Conservation (phyloP, 2,797 vertebrate species). For the Molossus alvarezi region DNA sequence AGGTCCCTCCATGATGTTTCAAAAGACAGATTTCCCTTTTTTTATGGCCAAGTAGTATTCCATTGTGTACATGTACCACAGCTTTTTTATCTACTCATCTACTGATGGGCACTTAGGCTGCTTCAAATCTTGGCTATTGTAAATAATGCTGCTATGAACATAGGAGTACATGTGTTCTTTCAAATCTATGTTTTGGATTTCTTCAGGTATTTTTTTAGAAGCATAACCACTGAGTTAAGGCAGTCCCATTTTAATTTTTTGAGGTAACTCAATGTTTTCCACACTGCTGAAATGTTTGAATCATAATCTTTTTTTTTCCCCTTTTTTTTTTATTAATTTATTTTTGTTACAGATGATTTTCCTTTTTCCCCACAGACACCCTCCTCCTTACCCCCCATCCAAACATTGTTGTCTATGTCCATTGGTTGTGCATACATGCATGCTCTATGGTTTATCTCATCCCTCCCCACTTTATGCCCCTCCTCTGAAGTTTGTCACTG, state of each 20-base stretch:
- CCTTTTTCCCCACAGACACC: too few species aligned
- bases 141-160: not conserved
- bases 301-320: not conserved
- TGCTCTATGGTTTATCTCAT: too few species aligned
- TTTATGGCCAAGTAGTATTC: not conserved
- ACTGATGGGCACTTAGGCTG: not conserved
- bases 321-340: too few species aligned
- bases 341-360: too few species aligned
- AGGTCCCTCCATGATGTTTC: not conserved
- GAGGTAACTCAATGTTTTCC: not conserved
- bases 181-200: not conserved
- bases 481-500: too few species aligned
- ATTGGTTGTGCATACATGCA: too few species aligned
- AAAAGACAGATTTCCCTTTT: not conserved
- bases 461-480: too few species aligned
- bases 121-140: not conserved
- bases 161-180: not conserved
- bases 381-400: too few species aligned
- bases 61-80: not conserved
- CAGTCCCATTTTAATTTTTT: not conserved
- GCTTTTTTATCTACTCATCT: not conserved
- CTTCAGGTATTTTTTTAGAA: not conserved
- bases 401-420: too few species aligned
- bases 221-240: not conserved
- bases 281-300: not conserved